Evolutionary conservation across 2,113 vertebrate species (phyloP), one percentile per base, ranked within the genome.

Genomic region (Hymenochirus boettgeri): DNA sequence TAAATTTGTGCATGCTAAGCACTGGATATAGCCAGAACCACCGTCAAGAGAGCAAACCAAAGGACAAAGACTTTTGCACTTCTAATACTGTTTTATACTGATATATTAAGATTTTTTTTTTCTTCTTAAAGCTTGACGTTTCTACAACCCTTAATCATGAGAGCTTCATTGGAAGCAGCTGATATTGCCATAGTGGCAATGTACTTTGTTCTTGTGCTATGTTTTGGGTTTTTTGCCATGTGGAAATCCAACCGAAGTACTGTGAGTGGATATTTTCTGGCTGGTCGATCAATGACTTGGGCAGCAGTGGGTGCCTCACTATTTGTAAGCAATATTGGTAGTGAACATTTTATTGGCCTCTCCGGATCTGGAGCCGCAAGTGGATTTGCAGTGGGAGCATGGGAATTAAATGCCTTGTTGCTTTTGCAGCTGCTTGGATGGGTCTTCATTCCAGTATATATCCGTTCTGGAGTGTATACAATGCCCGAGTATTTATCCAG

Each of bases 291-390:
- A 73, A 98, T 99, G 96, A 92, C 89, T 13, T 97, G 96, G 96
- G 79, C 89, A 52, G 92, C 94, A 48, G 80, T 99, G 50, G 96
- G 96, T 57, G 94, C 96, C 70, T 99, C 96, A 15, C 89, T 99
- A 54, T 99, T 99, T 76, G 96, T 99, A 80, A 99, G 96, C 86
- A 99, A 99, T 88, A 98, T 99, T 75, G 96, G 96, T 85, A 99
- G 96, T 67, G 96, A 99, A 83, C 96, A 99, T 81, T 99, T 99
- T 88, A 97, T 99, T 80, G 96, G 96, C 77, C 88, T 99, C 71
- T 96, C 96, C 69, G 96, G 96, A 74, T 98, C 96, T 33, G 96
- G 96, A 86, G 96, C 96, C 25, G 96, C 94, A 0, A 97, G 96
- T 65, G 96, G 96, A 80, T 97, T 91, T 84, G 96, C 96, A 65